Evolutionary conservation across 2,888 invertebrate genomes (phyloP), one percentile per base, ranked within the genome.

Genomic region (Zele albiditarsus): DNA sequence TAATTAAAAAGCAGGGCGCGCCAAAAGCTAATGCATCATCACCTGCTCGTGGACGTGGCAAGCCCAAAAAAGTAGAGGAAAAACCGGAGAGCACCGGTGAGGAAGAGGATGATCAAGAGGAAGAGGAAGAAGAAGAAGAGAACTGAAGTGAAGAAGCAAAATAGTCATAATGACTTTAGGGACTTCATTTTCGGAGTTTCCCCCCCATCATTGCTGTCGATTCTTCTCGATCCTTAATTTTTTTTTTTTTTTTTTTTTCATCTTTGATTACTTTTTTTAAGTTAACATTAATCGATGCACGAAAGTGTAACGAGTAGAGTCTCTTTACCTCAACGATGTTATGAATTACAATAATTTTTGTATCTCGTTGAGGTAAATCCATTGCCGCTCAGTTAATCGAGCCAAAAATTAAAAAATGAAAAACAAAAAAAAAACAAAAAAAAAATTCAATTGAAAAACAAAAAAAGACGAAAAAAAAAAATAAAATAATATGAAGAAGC

Each of bases 51-150:
- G 88, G 88, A 58, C 88, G 89, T 75, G 88, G 89, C 62, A 83
- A 88, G 77, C 86, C 86, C 38, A 89, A 89, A 81, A 89, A 89
- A 81, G 87, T 87, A 75, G 89, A 89, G 80, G 89, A 89, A 62
- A 89, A 89, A 80, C 87, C 88, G 20, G 89, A 89, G 77, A 88
- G 89, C 70, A 86, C 88, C 46, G 89, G 88, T 6, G 89, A 89
- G 63, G 89, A 89, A 46, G 89, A 89, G 53, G 89, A 89, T 42
- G 88, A 89, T 71, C 87, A 87, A 60, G 89, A 89, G 63, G 89
- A 89, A 66, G 89, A 89, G 66, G 89, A 89, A 31, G 89, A 89
- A 27, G 89, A 89, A 67, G 89, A 89, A 38, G 88, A 88, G 68
- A 88, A 89, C 78, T 86, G 84, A 86, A 82, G 74, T 58, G 68